A percentile compares a stretch with the other conserved stretches of the same genome.
These are phyloP conservation scores for Frankliniella intonsa DNA, from an alignment of 2,888 invertebrate species.

Conservation along the genomic window DNA sequence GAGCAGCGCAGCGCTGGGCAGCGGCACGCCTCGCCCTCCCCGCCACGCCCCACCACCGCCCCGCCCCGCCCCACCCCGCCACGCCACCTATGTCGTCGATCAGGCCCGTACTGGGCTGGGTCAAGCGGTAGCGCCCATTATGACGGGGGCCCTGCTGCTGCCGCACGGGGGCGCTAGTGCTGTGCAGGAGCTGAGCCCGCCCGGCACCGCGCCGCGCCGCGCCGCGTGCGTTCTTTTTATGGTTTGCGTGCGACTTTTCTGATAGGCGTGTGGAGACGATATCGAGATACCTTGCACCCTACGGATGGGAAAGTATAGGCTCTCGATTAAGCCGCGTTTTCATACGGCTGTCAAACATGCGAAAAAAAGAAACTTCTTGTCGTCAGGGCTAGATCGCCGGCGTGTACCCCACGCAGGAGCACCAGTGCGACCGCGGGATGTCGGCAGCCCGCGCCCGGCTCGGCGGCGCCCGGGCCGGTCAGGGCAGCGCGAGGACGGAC, in stretches of 20 bases:
- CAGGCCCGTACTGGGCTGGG: neutral
- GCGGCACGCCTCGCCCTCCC: neutral
- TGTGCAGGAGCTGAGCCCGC: too few species aligned
- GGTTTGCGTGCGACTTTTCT: too few species aligned
- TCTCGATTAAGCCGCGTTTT: too few species aligned
- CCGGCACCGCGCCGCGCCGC: too few species aligned
- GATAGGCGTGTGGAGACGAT: too few species aligned
- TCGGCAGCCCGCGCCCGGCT: neutral
- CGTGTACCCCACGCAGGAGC: neutral
- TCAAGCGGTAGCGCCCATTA: conserved; percentile 2
- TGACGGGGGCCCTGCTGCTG: neutral
- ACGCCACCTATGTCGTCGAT: neutral
- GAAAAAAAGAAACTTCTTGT: too few species aligned
- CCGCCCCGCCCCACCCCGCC: neutral
- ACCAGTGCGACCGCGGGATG: neutral
- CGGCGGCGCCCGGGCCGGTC: neutral
- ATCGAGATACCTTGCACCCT: too few species aligned
- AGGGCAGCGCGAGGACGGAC: neutral
- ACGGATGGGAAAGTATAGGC: too few species aligned
- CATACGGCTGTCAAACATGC: too few species aligned
- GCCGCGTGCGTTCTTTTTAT: too few species aligned
- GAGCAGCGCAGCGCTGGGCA: neutral
- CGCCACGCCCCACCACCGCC: too few species aligned
- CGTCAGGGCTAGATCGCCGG: neutral
- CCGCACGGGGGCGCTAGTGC: neutral